Base-by-base conservation (phyloP, 2,888 invertebrate genomes). In the Erebia aethiops region DNA sequence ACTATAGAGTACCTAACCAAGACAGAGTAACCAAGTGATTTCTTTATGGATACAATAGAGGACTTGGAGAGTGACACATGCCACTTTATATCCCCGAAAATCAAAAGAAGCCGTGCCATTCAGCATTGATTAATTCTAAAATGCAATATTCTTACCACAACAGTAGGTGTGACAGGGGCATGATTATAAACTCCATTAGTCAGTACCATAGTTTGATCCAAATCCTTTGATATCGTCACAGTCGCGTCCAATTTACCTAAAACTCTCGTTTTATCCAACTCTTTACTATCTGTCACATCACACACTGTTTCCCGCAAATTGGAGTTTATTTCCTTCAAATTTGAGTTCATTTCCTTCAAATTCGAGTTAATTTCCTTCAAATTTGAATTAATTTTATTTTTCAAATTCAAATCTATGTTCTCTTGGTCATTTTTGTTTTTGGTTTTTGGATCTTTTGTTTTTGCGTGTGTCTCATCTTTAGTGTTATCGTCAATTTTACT, bases 151-250 rank as follows among this genome's bases (percentile, higher is more conserved):
- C 90, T 88, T 71, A 90, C 90, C 73, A 84, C 76, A 76, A 76
- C 81, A 61, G 81, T 82, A 7, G 87, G 85, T 0, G 86, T 83
- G 0, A 81, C 76, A 0, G 87, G 86, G 0, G 78, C 84, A 73
- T 89, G 88, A 52, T 83, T 83, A 65, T 85, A 88, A 0, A 85
- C 78, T 0, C 87, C 89, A 68, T 87, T 89, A 0, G 86, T 81
- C 54, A 91, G 54, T 1, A 88, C 85, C 43, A 89, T 72, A 1
- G 91, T 90, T n/a, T 81, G 81, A 56, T 92, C 87, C 84, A 88
- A 82, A 35, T 82, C 81, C 26, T 66, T 77, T 1, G 70, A 74
- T 9, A 81, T 70, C 0, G 77, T 79, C 0, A 78, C 79, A 0
- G 79, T 80, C 0, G 76, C 64, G 49, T 80, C 77, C 52, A 79